A percentile compares a stretch with the other conserved stretches of the same genome.
These are phyloP conservation scores for Pantherophis vulpinus DNA, from an alignment of 2,797 vertebrate species.

Conservation along the genomic window DNA sequence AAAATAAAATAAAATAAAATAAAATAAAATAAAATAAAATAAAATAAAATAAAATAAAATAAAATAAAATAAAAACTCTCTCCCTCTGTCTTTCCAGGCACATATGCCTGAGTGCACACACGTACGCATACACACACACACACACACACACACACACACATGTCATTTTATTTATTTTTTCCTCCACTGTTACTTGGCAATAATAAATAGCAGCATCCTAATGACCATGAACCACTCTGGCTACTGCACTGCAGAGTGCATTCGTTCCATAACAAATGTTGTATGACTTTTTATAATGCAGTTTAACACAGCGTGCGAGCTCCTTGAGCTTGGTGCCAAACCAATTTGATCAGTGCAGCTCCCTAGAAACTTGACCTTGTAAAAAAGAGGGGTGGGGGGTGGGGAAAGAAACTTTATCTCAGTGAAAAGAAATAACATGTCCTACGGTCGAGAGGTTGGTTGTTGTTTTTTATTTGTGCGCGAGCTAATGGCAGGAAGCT, in stretches of 20 bases:
- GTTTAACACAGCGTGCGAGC: constrained; percentile 48
- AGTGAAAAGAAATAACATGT: constrained; percentile 57
- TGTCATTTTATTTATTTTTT: constrained; percentile 2
- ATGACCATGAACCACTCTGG: constrained; percentile 30
- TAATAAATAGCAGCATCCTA: constrained; percentile 12
- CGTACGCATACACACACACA: not conserved
- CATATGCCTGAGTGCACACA: not conserved
- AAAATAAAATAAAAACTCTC: not conserved
- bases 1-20: too few species aligned
- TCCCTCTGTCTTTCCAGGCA: not conserved
- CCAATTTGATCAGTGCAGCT: constrained; percentile 46
- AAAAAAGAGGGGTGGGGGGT: constrained; percentile 31
- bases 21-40: too few species aligned
- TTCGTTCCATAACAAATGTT: constrained; percentile 36
- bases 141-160: not conserved
- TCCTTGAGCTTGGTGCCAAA: constrained; percentile 44
- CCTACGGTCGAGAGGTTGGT: constrained; percentile 48
- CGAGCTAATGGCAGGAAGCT: constrained; percentile 42
- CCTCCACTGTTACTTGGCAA: constrained; percentile 26
- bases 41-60: too few species aligned
- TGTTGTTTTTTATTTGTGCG: not conserved
- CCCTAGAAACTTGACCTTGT: constrained; percentile 58
- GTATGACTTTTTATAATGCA: constrained; percentile 44
- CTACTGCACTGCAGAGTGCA: constrained; percentile 15
- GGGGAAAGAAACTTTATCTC: constrained; percentile 51